Percentiles rank a stretch among this genome's conserved stretches.
These are phyloP conservation scores for Acanthis flammea DNA, from an alignment of 2,797 vertebrate genomes.

Conservation along the genomic window DNA sequence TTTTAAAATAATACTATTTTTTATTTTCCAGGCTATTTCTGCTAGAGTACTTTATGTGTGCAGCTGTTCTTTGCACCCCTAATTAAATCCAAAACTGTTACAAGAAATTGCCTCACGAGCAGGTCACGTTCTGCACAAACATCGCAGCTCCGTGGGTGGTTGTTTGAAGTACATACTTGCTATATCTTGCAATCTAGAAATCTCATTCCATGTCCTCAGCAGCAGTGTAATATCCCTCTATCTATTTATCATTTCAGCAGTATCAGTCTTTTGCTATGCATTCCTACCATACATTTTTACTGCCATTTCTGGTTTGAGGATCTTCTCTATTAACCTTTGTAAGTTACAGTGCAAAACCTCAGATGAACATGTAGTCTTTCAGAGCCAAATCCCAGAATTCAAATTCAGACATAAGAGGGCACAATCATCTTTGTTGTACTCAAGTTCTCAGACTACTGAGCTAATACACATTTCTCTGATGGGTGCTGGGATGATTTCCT, in stretches of 20 bases:
- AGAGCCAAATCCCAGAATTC: background rate
- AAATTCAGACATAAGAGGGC: background rate
- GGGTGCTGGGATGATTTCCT: background rate
- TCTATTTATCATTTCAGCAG: background rate
- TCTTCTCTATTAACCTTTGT: background rate
- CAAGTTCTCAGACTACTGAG: background rate
- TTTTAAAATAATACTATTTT: background rate
- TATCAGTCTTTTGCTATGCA: background rate
- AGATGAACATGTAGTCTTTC: background rate
- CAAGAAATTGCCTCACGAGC: background rate
- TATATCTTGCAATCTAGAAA: conserved; percentile 1
- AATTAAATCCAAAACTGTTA: conserved; percentile 24
- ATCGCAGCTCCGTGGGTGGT: background rate
- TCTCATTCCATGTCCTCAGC: background rate
- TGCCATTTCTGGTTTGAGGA: background rate
- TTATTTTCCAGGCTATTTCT: background rate
- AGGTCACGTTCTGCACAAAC: background rate
- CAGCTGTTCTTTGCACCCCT: background rate
- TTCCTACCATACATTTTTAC: background rate
- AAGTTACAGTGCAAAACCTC: background rate
- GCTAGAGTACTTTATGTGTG: background rate
- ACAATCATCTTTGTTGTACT: background rate
- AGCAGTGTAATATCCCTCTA: background rate
- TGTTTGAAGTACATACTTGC: background rate
- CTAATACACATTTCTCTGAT: background rate